These are phyloP conservation scores for Halictus ligatus DNA, from an alignment of 2,888 invertebrate genomes.

Conservation along the genomic window DNA sequence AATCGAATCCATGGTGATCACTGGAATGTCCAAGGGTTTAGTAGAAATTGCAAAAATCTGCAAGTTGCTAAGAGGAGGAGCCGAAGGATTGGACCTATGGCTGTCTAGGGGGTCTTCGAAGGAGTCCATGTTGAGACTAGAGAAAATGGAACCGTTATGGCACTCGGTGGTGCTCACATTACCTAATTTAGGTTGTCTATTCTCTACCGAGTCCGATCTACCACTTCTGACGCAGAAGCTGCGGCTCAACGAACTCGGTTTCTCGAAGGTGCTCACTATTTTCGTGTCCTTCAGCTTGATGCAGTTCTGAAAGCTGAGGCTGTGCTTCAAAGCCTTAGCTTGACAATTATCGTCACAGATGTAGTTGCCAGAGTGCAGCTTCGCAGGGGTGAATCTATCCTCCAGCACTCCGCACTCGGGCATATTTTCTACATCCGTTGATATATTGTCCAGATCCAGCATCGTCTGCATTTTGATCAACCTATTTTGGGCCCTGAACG, in stretches of 20 bases:
- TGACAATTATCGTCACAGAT: slow-evolving; percentile 68
- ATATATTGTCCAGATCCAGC: slow-evolving; percentile 35
- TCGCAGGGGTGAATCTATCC: slow-evolving; percentile 61
- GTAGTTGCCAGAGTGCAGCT: slow-evolving; percentile 66
- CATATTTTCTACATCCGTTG: slow-evolving; percentile 53
- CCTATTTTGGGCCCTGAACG: slow-evolving; percentile 11
- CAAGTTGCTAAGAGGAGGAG: slow-evolving; percentile 79
- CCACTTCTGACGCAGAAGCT: slow-evolving; percentile 64
- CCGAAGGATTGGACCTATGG: slow-evolving; percentile 62
- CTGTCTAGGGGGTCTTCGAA: slow-evolving; percentile 20
- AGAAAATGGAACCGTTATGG: slow-evolving; percentile 64
- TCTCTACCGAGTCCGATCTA: background rate
- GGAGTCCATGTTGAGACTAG: slow-evolving; percentile 38
- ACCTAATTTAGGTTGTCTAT: slow-evolving; percentile 65
- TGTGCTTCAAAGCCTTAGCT: slow-evolving; percentile 68
- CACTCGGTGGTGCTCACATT: slow-evolving; percentile 66
- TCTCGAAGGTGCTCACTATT: slow-evolving; percentile 62
- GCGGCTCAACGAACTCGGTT: slow-evolving; percentile 42
- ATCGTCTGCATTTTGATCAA: slow-evolving; percentile 63
- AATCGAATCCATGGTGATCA: slow-evolving; percentile 68
- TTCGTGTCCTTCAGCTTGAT: slow-evolving; percentile 63
- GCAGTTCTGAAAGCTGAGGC: slow-evolving; percentile 72
- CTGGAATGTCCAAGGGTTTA: slow-evolving; percentile 79
- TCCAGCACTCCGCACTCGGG: slow-evolving; percentile 63
- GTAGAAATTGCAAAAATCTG: slow-evolving; percentile 82